Evolutionary conservation across 2,113 vertebrate species (phyloP).

Genomic region (Oryctolagus cuniculus): mOryCun1.1 NC_091433.1:122646001-122646500

Average conservation of each 20-base stretch:
- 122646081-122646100: not conserved
- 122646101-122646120: not conserved
- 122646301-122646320: too few species aligned
- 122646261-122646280: not conserved
- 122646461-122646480: too few species aligned
- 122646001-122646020: not conserved
- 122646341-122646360: too few species aligned
- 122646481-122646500: too few species aligned
- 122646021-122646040: not conserved
- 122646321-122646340: too few species aligned
- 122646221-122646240: not conserved
- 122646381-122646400: too few species aligned
- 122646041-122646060: not conserved
- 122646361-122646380: too few species aligned
- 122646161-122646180: not conserved
- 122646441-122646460: too few species aligned
- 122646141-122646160: not conserved
- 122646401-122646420: too few species aligned
- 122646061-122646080: not conserved
- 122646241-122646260: not conserved
- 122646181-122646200: not conserved
- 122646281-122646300: conserved; percentile 13
- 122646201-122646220: not conserved
- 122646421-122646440: too few species aligned
- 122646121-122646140: not conserved